Conservation (phyloP, 1,140 invertebrate genomes). For the Macrobrachium nipponense region DNA sequence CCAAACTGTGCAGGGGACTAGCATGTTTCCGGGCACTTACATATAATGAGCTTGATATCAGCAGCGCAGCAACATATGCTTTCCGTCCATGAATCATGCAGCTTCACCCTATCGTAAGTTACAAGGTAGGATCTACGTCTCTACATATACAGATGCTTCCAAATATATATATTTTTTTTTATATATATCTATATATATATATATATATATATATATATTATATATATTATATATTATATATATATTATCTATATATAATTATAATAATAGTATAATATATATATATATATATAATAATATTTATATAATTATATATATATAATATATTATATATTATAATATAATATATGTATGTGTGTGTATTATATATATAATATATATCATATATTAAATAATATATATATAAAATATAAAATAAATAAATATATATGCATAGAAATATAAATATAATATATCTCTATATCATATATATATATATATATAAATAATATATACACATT, state of each 20-base stretch:
- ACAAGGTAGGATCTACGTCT: no score
- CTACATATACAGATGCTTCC: not conserved
- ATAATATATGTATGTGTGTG: slow-evolving; percentile 4
- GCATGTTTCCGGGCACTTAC: no score
- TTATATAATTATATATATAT: slow-evolving; percentile 39
- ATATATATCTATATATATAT: slow-evolving; percentile 29
- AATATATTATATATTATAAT: slow-evolving; percentile 23
- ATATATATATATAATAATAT: slow-evolving; percentile 38
- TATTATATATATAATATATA: slow-evolving; percentile 7
- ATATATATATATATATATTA: slow-evolving; percentile 35
- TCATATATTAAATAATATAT: slow-evolving; percentile 11
- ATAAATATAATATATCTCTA: slow-evolving; percentile 38
- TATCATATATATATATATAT: slow-evolving; percentile 22
- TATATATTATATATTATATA: slow-evolving; percentile 4
- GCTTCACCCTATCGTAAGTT: no score
- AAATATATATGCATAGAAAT: slow-evolving; percentile 34
- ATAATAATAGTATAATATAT: no score
- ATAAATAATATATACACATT: slow-evolving; percentile 25
- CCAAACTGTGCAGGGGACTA: no score
- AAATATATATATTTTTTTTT: slow-evolving; percentile 16
- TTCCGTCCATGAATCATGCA: no score
- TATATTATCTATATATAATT: no score
- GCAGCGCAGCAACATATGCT: no score
- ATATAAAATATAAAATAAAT: slow-evolving; percentile 40
- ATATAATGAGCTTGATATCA: no score